Evolutionary conservation across 2,888 invertebrate species (phyloP), one percentile per base, ranked within the genome.

Genomic region (Sphecodes monilicornis): DNA sequence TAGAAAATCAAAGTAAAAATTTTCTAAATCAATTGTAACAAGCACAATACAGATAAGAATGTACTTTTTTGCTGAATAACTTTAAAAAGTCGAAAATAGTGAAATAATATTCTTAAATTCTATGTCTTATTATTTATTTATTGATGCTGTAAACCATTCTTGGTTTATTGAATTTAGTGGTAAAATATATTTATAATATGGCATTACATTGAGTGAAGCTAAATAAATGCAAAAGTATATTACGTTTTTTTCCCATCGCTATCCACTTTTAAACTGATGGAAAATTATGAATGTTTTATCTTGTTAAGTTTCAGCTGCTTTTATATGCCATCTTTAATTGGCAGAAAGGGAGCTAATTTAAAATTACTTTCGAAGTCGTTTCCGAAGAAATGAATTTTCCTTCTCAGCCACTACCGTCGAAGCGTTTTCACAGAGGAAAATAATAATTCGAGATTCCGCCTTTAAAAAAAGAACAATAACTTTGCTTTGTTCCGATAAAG

Each of bases 401-500:
- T 39, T 39, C 13, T 2, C 39, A 13, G 36, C 4, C 11, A 68
- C 39, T 11, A 68, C 10, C 39, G 4, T 22, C 22, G 11, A 10
- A 1, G 39, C 0, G n/a, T 11, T 39, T 39, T 68, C n/a, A 39
- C n/a, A 11, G 36, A n/a, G 68, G 13, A 39, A n/a, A n/a, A 39
- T n/a, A 68, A 68, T 39, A n/a, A 36, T 39, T 39, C n/a, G 10
- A 1, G 39, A 68, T 39, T n/a, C 36, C 13, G 5, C 22, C n/a
- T n/a, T 39, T 22, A n/a, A 68, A 39, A 36, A 22, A 22, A 22
- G n/a, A n/a, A 39, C 5, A 68, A 68, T 68, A n/a, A 22, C n/a
- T 68, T 66, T 3, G 68, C 68, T 39, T 68, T n/a, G 68, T 39
- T n/a, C 11, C 68, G 39, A n/a, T n/a, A 68, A 68, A 68, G 68